Evolutionary conservation across 1,140 invertebrate genomes (phyloP), one percentile per base, ranked within the genome.

Genomic region (Aleiodes sp.): DNA sequence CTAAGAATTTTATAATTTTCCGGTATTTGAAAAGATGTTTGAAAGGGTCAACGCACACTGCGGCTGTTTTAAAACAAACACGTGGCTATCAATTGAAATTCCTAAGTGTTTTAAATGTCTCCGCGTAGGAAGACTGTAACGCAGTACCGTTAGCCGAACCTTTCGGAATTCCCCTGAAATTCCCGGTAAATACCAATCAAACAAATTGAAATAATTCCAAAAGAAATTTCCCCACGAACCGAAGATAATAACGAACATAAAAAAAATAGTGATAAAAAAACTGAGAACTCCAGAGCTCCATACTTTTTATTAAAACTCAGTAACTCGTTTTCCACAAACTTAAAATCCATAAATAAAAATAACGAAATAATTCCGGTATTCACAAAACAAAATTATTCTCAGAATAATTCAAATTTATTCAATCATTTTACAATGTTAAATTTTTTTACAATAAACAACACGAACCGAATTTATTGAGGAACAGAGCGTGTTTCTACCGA

Each of bases 131-230:
- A 65, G 63, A 65, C 67, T 33, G 39, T 29, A 31, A 46, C 9
- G 29, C 12, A 46, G 35, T 69, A 63, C 67, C 67, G 67, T 69
- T 69, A 69, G 26, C 57, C 59, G 67, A 35, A 69, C 67, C n/a
- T 33, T 59, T 69, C 16, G 41, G 60, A 52, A 69, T 69, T 61
- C 57, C 29, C 14, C 24, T 46, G 59, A 33, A 43, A 61, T 35
- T 16, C 26, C 19, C 26, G 1, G 21, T 52, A 52, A 62, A 69
- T 52, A 69, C 62, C 39, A 21, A 62, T 63, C 46, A 35, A 35
- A 35, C 31, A 35, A 35, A 35, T 35, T 35, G 10, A 35, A 35
- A n/a, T n/a, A 35, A 35, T 35, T 35, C 31, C n/a, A n/a, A n/a
- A n/a, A n/a, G n/a, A n/a, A n/a, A 35, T 35, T 10, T 6, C 31